These are phyloP conservation scores for Falco cherrug DNA, from an alignment of 2,797 vertebrate genomes.

Conservation along the genomic window DNA sequence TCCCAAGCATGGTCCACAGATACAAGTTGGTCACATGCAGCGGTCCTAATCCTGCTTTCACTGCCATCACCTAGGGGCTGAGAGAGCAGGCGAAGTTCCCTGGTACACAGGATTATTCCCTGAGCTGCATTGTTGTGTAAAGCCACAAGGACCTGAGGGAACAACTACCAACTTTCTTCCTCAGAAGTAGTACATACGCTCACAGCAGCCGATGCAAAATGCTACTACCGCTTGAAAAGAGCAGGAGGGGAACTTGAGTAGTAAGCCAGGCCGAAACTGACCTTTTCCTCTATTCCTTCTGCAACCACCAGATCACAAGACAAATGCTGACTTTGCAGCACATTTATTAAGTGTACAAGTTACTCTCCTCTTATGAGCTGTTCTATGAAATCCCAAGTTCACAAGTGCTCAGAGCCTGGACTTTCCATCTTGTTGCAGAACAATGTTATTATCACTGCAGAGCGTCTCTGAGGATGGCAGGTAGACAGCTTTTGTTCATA, in stretches of 20 bases:
- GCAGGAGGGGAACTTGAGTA: background rate
- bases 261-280: background rate
- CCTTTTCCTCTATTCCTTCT: background rate
- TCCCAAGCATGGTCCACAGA: background rate
- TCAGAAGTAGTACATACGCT: accelerated
- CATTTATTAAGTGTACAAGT: background rate
- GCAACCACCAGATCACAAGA: background rate
- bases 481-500: background rate
- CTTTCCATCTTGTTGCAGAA: background rate
- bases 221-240: background rate
- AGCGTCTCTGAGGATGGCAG: background rate
- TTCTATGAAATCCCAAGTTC: background rate
- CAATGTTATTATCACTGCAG: background rate
- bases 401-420: background rate
- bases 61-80: background rate
- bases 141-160: background rate
- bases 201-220: background rate
- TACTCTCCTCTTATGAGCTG: background rate
- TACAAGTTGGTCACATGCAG: background rate
- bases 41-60: background rate
- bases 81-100: background rate
- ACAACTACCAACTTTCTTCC: background rate
- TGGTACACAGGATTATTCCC: background rate
- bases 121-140: background rate
- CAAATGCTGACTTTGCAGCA: background rate